Evolutionary conservation across 2,888 invertebrate species (phyloP).

Genomic region (Acrocera orbiculus): DNA sequence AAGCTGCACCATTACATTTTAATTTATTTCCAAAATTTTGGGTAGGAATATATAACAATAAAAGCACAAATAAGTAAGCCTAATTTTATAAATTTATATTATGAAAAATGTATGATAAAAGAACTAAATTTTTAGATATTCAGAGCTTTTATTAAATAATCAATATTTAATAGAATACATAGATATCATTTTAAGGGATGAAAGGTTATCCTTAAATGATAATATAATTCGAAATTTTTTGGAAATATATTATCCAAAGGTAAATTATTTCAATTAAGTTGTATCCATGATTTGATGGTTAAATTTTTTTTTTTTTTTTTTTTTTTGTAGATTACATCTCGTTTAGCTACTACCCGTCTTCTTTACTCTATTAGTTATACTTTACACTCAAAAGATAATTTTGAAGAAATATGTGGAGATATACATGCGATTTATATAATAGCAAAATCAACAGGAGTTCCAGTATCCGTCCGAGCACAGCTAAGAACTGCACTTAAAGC

Average conservation of each 20-base stretch:
- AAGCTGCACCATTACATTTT: conserved; percentile 74
- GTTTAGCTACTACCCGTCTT: conserved; percentile 28
- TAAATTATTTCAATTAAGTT: conserved; percentile 21
- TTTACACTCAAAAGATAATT: conserved; percentile 29
- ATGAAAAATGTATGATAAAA: not conserved
- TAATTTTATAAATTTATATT: not conserved
- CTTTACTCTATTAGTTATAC: conserved; percentile 30
- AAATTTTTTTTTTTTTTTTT: not conserved
- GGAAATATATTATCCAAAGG: conserved; percentile 78
- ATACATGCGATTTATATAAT: conserved; percentile 31
- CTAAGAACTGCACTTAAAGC: conserved; percentile 26
- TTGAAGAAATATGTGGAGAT: conserved; percentile 31
- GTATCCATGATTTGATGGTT: not conserved
- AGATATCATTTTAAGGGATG: conserved; percentile 75
- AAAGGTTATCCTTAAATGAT: conserved; percentile 68
- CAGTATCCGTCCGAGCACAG: conserved; percentile 27
- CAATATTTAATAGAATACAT: conserved; percentile 77
- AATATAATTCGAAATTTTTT: conserved; percentile 74
- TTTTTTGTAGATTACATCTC: conserved; percentile 22
- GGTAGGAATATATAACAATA: conserved; percentile 62
- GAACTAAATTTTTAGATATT: conserved; percentile 37
- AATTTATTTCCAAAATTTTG: conserved; percentile 82
- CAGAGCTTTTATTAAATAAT: conserved; percentile 63
- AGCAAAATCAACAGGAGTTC: conserved; percentile 29
- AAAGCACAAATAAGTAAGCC: conserved; percentile 30